Base-by-base conservation (phyloP, 2,888 invertebrate species). In the Camptogramma bilineatum region DNA sequence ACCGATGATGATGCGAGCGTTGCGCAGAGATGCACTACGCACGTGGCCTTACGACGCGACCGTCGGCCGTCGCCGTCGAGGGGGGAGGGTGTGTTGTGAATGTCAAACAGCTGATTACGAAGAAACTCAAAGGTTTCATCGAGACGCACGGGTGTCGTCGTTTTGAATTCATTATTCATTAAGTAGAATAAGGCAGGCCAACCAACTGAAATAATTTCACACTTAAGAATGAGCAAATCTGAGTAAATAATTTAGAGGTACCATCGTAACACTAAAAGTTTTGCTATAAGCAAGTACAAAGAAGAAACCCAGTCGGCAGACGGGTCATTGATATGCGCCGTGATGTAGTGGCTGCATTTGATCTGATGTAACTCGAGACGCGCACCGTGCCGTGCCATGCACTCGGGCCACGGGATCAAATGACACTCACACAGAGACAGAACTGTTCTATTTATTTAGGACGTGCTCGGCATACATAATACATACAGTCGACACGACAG, bases 101-200 rank as follows among this genome's bases (percentile, higher is more conserved):
- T 87, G 84, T 82, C 85, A 85, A 90, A 89, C 90, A 90, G 90
- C 90, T 90, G 90, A 90, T 86, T 85, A 82, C 79, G 80, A 81
- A 81, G 79, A 81, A 81, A 79, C 79, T 79, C 77, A 78, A 80
- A 82, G 79, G 72, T 73, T 71, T 63, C 19, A 21, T 58, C 42
- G 55, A 53, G 64, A 52, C 67, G 56, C 31, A 73, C 58, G 53
- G 71, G 24, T 55, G 31, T 60, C 34, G 10, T 54, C 46, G 24
- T 28, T 34, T 16, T 5, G 18, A 46, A 24, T 52, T 44, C 10
- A 44, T 31, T 16, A 16, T 16, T n/a, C 42, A 10, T 42, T n/a
- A 2, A n/a, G 16, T n/a, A 44, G n/a, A 17, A 8, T 1, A 17
- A 3, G 17, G 17, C 44, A 44, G 34, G 13, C 34, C 13, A 10